These are phyloP conservation scores for Lomographa bimaculata DNA, from an alignment of 2,888 invertebrate species.

Conservation along the genomic window DNA sequence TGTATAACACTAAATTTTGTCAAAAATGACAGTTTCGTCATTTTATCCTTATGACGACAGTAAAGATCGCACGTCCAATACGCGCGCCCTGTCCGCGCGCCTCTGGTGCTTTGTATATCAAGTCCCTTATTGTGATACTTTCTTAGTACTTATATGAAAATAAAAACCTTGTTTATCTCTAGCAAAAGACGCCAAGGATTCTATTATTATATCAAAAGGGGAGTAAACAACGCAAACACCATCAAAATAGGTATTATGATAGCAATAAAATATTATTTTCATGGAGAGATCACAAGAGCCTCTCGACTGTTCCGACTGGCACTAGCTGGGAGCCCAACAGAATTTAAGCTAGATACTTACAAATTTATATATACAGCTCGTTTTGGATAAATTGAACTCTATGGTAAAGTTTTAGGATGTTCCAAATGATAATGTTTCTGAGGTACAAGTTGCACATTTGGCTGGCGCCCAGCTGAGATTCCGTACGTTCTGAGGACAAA, in stretches of 20 bases:
- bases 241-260: constrained; percentile 54
- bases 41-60: too few species aligned
- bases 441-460: constrained; percentile 70
- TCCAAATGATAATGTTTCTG: constrained; percentile 21
- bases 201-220: constrained; percentile 39
- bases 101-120: too few species aligned
- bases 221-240: constrained; percentile 45
- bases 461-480: constrained; percentile 76
- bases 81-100: too few species aligned
- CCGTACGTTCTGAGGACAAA: constrained; percentile 75
- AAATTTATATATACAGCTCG: constrained; percentile 31
- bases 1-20: too few species aligned
- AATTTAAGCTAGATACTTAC: constrained; percentile 66
- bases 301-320: constrained; percentile 56
- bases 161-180: constrained; percentile 32
- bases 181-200: constrained; percentile 25
- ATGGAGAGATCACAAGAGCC: constrained; percentile 66
- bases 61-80: too few species aligned
- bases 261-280: constrained; percentile 76
- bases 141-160: too few species aligned
- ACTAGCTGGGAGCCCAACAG: constrained; percentile 57
- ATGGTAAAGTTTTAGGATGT: constrained; percentile 27
- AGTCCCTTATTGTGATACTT: too few species aligned
- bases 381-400: constrained; percentile 39
- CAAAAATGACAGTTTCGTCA: too few species aligned